Conservation (phyloP, 2,888 invertebrate genomes). For the Synergus laeviventris region DNA sequence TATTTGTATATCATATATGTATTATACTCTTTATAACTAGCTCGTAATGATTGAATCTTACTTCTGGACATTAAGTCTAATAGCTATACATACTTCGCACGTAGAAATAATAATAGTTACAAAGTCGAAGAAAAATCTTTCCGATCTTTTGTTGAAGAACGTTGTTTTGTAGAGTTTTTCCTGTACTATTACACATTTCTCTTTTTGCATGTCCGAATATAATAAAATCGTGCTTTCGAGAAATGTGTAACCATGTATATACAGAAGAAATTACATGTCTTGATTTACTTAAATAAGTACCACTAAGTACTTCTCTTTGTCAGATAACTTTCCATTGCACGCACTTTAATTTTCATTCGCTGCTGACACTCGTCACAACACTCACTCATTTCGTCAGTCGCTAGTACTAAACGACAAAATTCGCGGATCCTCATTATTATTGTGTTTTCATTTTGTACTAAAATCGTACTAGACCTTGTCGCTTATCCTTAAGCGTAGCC, state of each 20-base stretch:
- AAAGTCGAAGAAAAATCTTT: constrained; percentile 35
- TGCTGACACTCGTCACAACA: constrained; percentile 9
- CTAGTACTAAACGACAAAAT: constrained; percentile 46
- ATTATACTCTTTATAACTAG: constrained; percentile 47
- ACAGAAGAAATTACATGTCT: constrained; percentile 16
- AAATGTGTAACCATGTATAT: constrained; percentile 10
- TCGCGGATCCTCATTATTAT: constrained; percentile 49
- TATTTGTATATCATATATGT: constrained; percentile 49
- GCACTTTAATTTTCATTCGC: constrained; percentile 10
- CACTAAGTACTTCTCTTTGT: constrained; percentile 44
- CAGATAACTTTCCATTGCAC: constrained; percentile 23
- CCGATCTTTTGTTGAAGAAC: neutral
- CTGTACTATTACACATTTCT: neutral
- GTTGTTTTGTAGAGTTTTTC: neutral
- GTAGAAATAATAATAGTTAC: constrained; percentile 10
- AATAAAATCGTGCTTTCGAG: neutral
- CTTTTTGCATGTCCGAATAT: neutral
- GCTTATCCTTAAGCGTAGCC: constrained; percentile 15
- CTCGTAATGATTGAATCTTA: constrained; percentile 48
- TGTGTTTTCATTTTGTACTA: constrained; percentile 59
- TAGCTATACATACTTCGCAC: constrained; percentile 31
- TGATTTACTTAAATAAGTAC: constrained; percentile 14
- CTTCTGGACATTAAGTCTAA: constrained; percentile 2
- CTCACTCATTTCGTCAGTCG: constrained; percentile 37
- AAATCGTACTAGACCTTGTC: constrained; percentile 43